phyloP scores from a whole-genome alignment of 2,113 vertebrate genomes.

The Oncorhynchus masou region DNA sequence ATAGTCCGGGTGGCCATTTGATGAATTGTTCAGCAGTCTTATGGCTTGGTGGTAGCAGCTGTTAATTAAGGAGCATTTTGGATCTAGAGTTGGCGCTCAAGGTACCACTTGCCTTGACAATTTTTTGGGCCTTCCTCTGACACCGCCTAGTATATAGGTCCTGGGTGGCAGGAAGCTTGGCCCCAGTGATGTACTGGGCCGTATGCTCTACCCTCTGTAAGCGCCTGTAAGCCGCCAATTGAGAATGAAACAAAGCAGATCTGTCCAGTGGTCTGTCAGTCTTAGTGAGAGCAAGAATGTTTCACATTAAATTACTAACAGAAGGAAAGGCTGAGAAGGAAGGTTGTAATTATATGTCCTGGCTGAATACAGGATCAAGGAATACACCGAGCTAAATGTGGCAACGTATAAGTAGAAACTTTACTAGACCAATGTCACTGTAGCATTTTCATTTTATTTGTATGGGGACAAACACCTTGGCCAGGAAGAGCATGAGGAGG shows the following conservation, averaged over 20 bases:
- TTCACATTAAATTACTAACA: not conserved
- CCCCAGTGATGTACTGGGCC: no score
- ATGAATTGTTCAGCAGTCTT: no score
- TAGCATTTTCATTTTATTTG: not conserved
- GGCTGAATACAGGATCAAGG: not conserved
- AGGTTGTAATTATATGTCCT: slow-evolving; percentile 3
- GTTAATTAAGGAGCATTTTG: no score
- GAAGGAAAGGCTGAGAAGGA: not conserved
- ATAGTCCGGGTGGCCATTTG: no score
- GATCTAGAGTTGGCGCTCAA: no score
- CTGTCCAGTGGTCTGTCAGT: not conserved
- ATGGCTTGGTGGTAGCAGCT: no score
- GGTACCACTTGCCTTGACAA: no score
- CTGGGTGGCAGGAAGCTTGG: no score
- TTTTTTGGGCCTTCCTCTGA: no score
- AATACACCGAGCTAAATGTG: not conserved
- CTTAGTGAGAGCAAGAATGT: not conserved
- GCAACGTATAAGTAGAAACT: not conserved
- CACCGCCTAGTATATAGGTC: no score
- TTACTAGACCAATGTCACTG: not conserved
- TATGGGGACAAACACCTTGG: slow-evolving; percentile 5
- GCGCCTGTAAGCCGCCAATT: not conserved
- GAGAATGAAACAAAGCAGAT: slow-evolving; percentile 1
- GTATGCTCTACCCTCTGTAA: no score
- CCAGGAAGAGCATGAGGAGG: slow-evolving; percentile 40